Conservation (phyloP, 2,797 vertebrate genomes). For the Anguilla marmorata region DNA sequence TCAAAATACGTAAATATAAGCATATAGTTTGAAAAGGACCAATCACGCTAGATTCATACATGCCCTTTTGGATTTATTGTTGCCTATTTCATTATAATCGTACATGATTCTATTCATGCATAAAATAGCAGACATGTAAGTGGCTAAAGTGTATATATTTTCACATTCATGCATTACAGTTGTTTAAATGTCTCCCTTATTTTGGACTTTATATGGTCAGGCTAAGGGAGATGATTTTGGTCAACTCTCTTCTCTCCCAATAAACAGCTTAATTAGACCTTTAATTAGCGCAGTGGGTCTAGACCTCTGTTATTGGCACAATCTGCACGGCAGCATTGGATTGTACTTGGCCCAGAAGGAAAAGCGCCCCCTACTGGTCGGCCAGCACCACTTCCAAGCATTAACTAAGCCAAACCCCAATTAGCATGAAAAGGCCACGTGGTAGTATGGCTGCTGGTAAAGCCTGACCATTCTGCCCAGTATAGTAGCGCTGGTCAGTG, state of each 20-base stretch:
- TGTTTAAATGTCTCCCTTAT: neutral
- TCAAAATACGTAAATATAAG: neutral
- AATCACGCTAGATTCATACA: neutral
- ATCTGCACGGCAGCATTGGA: neutral
- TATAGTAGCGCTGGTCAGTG: neutral
- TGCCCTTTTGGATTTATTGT: neutral
- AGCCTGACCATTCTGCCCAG: neutral
- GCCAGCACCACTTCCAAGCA: neutral
- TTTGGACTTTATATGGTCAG: neutral
- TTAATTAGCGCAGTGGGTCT: neutral
- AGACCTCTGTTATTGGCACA: neutral
- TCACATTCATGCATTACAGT: neutral
- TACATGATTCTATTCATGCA: constrained; percentile 1
- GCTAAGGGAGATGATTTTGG: neutral
- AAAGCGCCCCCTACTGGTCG: neutral
- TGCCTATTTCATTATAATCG: neutral
- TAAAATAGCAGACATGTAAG: constrained; percentile 1
- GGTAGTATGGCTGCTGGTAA: neutral
- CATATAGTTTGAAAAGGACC: neutral
- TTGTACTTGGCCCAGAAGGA: neutral
- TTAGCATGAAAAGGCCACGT: neutral
- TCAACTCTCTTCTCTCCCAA: neutral
- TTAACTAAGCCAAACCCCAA: neutral
- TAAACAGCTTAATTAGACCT: neutral
- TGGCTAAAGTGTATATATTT: neutral